Evolutionary conservation across 2,113 vertebrate genomes (phyloP).

Genomic region (Rhadina sibilatrix): DNA sequence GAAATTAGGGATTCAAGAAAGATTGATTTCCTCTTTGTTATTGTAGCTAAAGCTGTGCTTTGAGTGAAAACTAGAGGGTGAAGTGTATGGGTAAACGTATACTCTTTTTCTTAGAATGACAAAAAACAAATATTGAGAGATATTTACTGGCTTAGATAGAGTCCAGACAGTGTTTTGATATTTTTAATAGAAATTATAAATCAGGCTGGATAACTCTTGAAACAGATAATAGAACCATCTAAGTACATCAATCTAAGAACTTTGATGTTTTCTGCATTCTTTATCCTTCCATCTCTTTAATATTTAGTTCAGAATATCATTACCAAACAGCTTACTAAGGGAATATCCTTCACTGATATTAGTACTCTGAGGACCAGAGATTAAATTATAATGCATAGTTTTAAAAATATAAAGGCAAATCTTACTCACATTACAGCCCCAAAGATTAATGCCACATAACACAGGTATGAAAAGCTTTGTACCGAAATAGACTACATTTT

Average conservation of each 20-base stretch:
- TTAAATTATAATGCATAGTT: background rate
- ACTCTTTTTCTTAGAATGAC: background rate
- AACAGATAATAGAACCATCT: background rate
- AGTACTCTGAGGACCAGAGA: background rate
- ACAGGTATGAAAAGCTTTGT: background rate
- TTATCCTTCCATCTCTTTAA: background rate
- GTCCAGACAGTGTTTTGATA: background rate
- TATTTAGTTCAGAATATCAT: background rate
- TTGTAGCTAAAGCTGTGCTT: background rate
- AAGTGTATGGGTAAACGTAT: background rate
- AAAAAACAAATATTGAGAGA: background rate
- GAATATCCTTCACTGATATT: background rate
- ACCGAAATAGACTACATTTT: background rate
- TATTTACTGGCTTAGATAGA: background rate
- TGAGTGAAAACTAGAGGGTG: background rate
- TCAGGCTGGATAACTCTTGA: background rate
- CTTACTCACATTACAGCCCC: background rate
- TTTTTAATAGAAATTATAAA: conserved; percentile 23
- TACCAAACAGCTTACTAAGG: background rate
- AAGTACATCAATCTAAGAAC: background rate
- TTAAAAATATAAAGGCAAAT: background rate
- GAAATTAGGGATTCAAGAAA: conserved; percentile 8
- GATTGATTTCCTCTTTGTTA: background rate
- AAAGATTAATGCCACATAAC: background rate
- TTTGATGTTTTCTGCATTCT: background rate